Conservation (phyloP, 2,888 invertebrate genomes). For the Cheilosia vernalis region DNA sequence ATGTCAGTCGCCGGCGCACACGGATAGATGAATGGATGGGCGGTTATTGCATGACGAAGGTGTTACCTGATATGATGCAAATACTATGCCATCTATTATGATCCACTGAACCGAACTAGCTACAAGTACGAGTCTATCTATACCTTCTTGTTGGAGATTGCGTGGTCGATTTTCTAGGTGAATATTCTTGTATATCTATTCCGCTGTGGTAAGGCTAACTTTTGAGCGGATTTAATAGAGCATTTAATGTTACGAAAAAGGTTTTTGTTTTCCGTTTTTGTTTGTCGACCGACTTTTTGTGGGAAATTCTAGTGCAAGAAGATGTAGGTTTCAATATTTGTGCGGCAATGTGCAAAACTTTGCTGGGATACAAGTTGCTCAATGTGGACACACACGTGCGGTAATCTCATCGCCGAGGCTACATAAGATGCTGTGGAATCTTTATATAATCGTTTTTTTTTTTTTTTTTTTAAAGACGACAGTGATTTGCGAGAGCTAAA, state of each 20-base stretch:
- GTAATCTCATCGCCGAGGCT: no score
- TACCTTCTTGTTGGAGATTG: slow-evolving; percentile 30
- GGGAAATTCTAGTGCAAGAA: slow-evolving; percentile 1
- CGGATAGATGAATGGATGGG: slow-evolving; percentile 62
- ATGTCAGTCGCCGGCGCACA: slow-evolving; percentile 38
- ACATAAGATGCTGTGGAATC: no score
- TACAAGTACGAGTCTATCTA: neutral
- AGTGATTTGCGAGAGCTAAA: no score
- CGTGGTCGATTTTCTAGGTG: slow-evolving; percentile 58
- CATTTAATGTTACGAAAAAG: slow-evolving; percentile 61
- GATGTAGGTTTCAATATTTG: neutral
- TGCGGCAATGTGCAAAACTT: neutral
- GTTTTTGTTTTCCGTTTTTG: slow-evolving; percentile 14
- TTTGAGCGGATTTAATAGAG: slow-evolving; percentile 59
- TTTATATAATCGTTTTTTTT: no score
- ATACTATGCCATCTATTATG: slow-evolving; percentile 65
- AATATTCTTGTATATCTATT: slow-evolving; percentile 38
- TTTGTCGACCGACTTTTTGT: slow-evolving; percentile 19
- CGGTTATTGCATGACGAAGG: slow-evolving; percentile 73
- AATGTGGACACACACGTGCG: no score
- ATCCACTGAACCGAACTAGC: slow-evolving; percentile 61
- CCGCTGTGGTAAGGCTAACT: neutral
- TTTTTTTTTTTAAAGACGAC: no score
- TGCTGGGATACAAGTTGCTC: neutral
- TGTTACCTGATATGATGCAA: slow-evolving; percentile 73